Evolutionary conservation across 2,797 vertebrate species (phyloP), one percentile per base, ranked within the genome.

Genomic region (Coccyzus lansbergi): DNA sequence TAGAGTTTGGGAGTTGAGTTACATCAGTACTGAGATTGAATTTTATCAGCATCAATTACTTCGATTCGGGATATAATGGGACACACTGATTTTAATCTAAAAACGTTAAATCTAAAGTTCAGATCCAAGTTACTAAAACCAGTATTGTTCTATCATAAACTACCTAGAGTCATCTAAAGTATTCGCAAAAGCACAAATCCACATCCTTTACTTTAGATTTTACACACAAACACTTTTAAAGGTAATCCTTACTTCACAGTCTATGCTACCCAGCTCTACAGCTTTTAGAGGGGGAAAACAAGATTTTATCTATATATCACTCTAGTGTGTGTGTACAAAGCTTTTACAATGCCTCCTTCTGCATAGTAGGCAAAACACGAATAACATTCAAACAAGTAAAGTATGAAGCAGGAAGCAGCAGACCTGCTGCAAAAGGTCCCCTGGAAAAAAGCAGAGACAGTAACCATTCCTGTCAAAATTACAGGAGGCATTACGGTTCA

Each of bases 1-100:
- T 2, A 75, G 59, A 81, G 33, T 86, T 84, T 63, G 28, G 16
- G 70, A 19, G 25, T 25, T 77, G 60, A 88, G 29, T 64, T 92
- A 79, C 52, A 82, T 56, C 63, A 91, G 80, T 49, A 38, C 34
- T 46, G 77, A 81, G 65, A 60, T 2, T 64, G 29, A 82, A 86
- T 82, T 90, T 77, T 88, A 88, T 70, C 80, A 55, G 40, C 59
- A 86, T 59, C 51, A 44, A 79, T 75, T 80, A 83, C 68, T 94
- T 95, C 93, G 94, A 78, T 78, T 78, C 58, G 71, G 83, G 42
- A 78, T 86, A 55, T 44, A 85, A 75, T 40, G 1, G 53, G 63
- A 80, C 49, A 72, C 28, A 46, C 34, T 34, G 51, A 83, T 89
- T 87, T 95, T 89, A 83, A 85, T 78, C 63, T 91, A 55, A 83